A percentile compares a stretch with the other conserved stretches of the same genome.
These are phyloP conservation scores for Tenthredo notha DNA, from an alignment of 2,888 invertebrate species.

Conservation along the genomic window DNA sequence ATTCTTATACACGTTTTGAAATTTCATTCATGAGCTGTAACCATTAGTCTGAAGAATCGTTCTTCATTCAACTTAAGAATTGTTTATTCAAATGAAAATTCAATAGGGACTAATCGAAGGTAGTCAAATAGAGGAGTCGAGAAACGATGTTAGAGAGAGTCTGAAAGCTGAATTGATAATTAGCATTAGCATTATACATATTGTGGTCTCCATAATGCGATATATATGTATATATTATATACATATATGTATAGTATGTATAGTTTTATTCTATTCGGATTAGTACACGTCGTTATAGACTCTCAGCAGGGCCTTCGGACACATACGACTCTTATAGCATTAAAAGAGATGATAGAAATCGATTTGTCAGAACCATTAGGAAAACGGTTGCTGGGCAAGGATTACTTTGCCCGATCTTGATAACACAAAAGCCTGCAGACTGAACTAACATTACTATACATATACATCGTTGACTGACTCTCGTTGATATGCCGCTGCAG, in stretches of 20 bases:
- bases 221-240: too few species aligned
- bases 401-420: slow-evolving; percentile 47
- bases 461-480: not conserved
- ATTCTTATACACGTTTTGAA: not conserved
- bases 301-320: not conserved
- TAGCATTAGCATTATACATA: slow-evolving; percentile 18
- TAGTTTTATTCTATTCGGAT: slow-evolving; percentile 9
- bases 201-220: not conserved
- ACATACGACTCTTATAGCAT: not conserved
- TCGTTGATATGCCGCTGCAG: not conserved
- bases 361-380: slow-evolving; percentile 59
- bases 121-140: slow-evolving; percentile 7
- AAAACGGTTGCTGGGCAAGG: slow-evolving; percentile 14
- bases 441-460: not conserved
- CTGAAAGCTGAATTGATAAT: slow-evolving; percentile 21
- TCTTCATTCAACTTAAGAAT: slow-evolving; percentile 28
- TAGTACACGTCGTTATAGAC: not conserved
- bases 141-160: not conserved
- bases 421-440: not conserved
- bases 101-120: not conserved
- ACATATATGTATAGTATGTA: too few species aligned
- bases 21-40: slow-evolving; percentile 24
- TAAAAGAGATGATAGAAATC: slow-evolving; percentile 52
- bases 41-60: not conserved
- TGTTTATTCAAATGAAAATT: slow-evolving; percentile 43